These are phyloP conservation scores for Philaethria dido DNA, from an alignment of 2,888 invertebrate genomes.

Conservation along the genomic window DNA sequence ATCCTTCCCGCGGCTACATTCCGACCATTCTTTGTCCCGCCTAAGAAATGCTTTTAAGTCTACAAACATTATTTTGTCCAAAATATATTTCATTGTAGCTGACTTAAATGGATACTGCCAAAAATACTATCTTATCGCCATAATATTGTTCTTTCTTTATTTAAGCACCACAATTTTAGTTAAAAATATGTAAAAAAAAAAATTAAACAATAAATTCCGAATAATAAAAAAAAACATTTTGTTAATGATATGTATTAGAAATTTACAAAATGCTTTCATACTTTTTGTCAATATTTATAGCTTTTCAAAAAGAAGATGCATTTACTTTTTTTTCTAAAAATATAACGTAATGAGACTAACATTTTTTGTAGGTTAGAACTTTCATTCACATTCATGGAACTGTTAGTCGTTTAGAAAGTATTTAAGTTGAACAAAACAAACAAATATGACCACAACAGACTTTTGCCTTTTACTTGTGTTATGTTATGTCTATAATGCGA, in stretches of 20 bases:
- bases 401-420: constrained; percentile 43
- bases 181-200: too few species aligned
- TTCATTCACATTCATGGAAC: constrained; percentile 30
- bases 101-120: background rate
- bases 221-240: background rate
- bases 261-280: too few species aligned
- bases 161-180: too few species aligned
- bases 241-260: too few species aligned
- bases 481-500: constrained; percentile 30
- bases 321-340: background rate
- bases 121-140: background rate
- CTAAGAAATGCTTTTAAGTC: constrained; percentile 32
- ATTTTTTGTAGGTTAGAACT: constrained; percentile 18
- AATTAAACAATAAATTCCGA: background rate
- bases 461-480: constrained; percentile 17
- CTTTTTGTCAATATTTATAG: background rate
- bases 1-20: constrained; percentile 64
- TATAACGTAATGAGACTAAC: background rate
- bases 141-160: background rate
- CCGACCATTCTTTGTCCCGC: constrained; percentile 64
- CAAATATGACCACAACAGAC: constrained; percentile 37
- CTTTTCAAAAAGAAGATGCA: background rate
- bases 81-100: background rate
- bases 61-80: background rate
- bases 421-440: constrained; percentile 40